A percentile compares a stretch with the other conserved stretches of the same genome.
phyloP scores from a whole-genome alignment of 2,113 vertebrate species.

The Rhombomys opimus region DNA sequence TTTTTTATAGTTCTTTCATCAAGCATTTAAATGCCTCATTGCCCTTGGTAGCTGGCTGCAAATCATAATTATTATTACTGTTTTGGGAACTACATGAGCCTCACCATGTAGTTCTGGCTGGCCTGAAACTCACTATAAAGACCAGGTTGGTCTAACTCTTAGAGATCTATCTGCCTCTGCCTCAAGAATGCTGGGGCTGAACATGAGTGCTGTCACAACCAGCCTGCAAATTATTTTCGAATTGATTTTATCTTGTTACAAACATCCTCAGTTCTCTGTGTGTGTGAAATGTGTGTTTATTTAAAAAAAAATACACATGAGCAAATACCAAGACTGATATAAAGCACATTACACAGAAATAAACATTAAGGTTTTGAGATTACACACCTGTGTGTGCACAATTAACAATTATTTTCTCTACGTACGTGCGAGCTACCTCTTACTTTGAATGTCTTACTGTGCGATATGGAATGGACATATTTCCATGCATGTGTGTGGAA shows the following conservation, averaged over 20 bases:
- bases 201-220: neutral
- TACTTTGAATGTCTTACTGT: constrained; percentile 60
- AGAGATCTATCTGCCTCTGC: neutral
- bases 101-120: neutral
- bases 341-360: constrained; percentile 49
- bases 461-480: constrained; percentile 56
- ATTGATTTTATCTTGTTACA: constrained; percentile 40
- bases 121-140: neutral
- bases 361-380: constrained; percentile 48
- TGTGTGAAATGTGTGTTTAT: constrained; percentile 40
- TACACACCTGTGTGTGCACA: neutral
- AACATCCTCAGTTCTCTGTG: constrained; percentile 43
- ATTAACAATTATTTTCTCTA: neutral
- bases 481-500: constrained; percentile 68
- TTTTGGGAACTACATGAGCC: neutral
- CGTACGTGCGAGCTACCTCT: constrained; percentile 47
- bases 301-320: constrained; percentile 69
- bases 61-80: neutral
- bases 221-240: constrained; percentile 26
- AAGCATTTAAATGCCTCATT: constrained; percentile 63
- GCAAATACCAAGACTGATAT: constrained; percentile 45
- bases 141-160: neutral
- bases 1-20: constrained; percentile 58
- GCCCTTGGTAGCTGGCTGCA: constrained; percentile 55
- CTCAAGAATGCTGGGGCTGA: neutral